phyloP scores from a whole-genome alignment of 2,888 invertebrate genomes.

The Ypsolopha scabrella region DNA sequence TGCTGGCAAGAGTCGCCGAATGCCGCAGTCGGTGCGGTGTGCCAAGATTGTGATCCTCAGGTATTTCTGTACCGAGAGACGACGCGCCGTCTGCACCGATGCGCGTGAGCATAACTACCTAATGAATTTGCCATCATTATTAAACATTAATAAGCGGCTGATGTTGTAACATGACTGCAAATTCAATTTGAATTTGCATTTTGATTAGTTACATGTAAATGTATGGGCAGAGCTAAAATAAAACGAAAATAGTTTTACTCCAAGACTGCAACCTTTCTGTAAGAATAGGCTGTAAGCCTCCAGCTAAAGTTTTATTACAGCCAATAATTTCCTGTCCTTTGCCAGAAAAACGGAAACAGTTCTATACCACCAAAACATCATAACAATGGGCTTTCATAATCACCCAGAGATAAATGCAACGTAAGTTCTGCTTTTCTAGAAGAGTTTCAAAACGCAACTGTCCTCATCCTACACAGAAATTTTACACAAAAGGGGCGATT shows the following conservation, averaged over 20 bases:
- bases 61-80: constrained; percentile 3
- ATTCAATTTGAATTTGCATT: neutral
- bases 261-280: too few species aligned
- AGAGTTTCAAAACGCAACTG: neutral
- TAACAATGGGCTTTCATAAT: neutral
- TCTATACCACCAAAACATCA: neutral
- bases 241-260: too few species aligned
- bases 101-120: neutral
- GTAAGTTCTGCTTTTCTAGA: too few species aligned
- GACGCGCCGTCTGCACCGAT: constrained; percentile 2
- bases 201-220: too few species aligned
- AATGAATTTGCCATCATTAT: constrained; percentile 1
- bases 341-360: constrained; percentile 7
- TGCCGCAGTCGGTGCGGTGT: neutral
- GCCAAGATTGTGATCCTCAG: neutral
- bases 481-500: neutral
- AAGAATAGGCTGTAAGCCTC: too few species aligned
- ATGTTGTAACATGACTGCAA: constrained; percentile 3
- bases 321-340: constrained; percentile 11
- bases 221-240: too few species aligned
- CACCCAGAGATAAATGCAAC: neutral
- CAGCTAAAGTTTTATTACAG: too few species aligned
- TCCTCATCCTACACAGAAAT: neutral
- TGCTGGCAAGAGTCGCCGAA: neutral
- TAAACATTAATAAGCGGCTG: neutral